phyloP scores from a whole-genome alignment of 2,113 vertebrate species.

The Hylia prasina region DNA sequence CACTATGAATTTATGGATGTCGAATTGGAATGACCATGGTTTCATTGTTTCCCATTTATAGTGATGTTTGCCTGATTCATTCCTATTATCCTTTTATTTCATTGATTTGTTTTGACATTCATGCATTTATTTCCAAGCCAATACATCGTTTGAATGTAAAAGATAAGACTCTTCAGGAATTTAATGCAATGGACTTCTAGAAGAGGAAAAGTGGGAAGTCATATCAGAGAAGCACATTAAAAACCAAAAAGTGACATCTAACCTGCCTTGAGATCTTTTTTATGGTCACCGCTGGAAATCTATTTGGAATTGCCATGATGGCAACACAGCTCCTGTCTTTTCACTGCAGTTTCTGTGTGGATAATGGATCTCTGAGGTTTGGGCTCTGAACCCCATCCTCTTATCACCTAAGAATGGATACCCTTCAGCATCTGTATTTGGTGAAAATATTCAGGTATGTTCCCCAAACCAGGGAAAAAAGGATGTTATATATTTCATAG shows the following conservation, averaged over 20 bases:
- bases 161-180: not conserved
- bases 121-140: not conserved
- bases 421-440: not conserved
- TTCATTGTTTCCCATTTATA: not conserved
- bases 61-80: not conserved
- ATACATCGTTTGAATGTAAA: not conserved
- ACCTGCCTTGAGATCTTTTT: not conserved
- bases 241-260: not conserved
- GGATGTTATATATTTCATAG: rapidly evolving
- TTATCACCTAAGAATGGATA: not conserved
- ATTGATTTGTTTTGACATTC: conserved; percentile 1
- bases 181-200: not conserved
- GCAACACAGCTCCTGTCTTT: not conserved
- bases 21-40: not conserved
- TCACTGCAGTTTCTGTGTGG: not conserved
- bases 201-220: not conserved
- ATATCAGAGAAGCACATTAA: not conserved
- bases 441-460: not conserved
- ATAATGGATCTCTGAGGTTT: not conserved
- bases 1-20: not conserved
- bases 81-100: not conserved
- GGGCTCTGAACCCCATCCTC: not conserved
- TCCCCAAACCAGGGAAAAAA: not conserved
- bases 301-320: not conserved
- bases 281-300: not conserved